Base-by-base conservation (phyloP, 1,140 invertebrate species). In the Drosophila bocqueti region DNA sequence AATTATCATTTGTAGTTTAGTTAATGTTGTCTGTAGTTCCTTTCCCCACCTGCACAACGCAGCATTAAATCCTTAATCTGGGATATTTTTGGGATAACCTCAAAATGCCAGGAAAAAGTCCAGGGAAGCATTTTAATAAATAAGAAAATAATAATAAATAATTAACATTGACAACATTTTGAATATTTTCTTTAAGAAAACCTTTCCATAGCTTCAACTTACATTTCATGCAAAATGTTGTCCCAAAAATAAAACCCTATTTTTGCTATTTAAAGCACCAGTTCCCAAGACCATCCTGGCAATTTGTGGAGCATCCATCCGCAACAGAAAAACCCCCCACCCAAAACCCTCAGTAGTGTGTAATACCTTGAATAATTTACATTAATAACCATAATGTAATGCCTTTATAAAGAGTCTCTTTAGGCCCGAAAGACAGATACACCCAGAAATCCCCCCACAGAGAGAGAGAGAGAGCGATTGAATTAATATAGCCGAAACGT, bases 381-480 rank as follows among this genome's bases (percentile, higher is more conserved):
- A 57, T 57, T 57, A 57, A 57, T 57, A 57, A 57, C 54, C 38
- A 57, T 57, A 40, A 57, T 83, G 67, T 74, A 83, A 83, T 55
- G 73, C 71, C 62, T 83, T 50, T 76, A 46, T 57, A 64, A 64
- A 84, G 81, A 83, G 81, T 83, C 58, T 83, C 81, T 84, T 54
- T 79, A 84, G 81, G 72, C 64, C 45, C 42, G 18, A 65, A 67
- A 63, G 47, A 42, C 52, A 74, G 60, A 60, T n/a, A 57, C 69
- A 79, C 61, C 72, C 78, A 60, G 43, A 71, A 61, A 62, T 54
- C 49, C 62, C 69, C 36, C 31, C 62, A 55, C 52, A 38, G 34
- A 38, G 42, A 42, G 13, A 52, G 49, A 69, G 49, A 68, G 18
- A 57, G 54, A 40, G 15, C 38, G 52, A 61, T 49, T 62, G 49